Evolutionary conservation across 2,113 vertebrate genomes (phyloP).

Genomic region (Podarcis cretensis): DNA sequence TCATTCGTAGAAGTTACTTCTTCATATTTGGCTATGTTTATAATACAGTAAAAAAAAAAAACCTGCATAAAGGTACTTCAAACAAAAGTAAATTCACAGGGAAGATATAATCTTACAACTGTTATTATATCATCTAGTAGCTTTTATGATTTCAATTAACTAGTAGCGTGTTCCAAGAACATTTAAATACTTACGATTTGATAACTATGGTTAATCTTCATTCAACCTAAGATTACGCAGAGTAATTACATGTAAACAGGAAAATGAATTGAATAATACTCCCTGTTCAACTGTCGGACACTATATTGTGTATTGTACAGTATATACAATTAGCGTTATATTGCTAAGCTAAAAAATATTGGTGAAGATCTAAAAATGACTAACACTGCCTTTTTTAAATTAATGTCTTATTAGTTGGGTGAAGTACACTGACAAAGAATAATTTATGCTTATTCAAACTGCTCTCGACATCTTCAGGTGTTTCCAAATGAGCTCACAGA

Average conservation of each 20-base stretch:
- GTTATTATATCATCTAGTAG: slow-evolving; percentile 74
- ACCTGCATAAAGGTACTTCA: slow-evolving; percentile 49
- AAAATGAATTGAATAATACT: slow-evolving; percentile 82
- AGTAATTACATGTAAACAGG: slow-evolving; percentile 87
- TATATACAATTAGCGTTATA: slow-evolving; percentile 82
- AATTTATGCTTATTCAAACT: slow-evolving; percentile 88
- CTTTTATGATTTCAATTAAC: slow-evolving; percentile 79
- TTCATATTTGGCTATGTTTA: slow-evolving; percentile 28
- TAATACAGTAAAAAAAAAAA: slow-evolving; percentile 38
- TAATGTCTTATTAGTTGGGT: slow-evolving; percentile 91
- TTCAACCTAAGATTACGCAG: slow-evolving; percentile 83
- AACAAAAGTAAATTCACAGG: slow-evolving; percentile 40
- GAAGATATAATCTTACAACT: slow-evolving; percentile 60
- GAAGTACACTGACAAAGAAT: slow-evolving; percentile 89
- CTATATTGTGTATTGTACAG: slow-evolving; percentile 77
- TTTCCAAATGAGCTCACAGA: slow-evolving; percentile 91
- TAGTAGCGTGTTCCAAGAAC: slow-evolving; percentile 79
- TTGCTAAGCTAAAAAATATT: slow-evolving; percentile 84
- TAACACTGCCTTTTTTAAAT: slow-evolving; percentile 89
- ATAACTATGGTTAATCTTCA: slow-evolving; percentile 84
- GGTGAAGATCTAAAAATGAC: slow-evolving; percentile 85
- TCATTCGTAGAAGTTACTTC: slow-evolving; percentile 54
- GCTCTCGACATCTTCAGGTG: slow-evolving; percentile 91
- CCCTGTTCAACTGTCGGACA: slow-evolving; percentile 76
- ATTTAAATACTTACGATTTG: slow-evolving; percentile 81